Evolutionary conservation across 2,797 vertebrate genomes (phyloP).

Genomic region (Cygnus olor): DNA sequence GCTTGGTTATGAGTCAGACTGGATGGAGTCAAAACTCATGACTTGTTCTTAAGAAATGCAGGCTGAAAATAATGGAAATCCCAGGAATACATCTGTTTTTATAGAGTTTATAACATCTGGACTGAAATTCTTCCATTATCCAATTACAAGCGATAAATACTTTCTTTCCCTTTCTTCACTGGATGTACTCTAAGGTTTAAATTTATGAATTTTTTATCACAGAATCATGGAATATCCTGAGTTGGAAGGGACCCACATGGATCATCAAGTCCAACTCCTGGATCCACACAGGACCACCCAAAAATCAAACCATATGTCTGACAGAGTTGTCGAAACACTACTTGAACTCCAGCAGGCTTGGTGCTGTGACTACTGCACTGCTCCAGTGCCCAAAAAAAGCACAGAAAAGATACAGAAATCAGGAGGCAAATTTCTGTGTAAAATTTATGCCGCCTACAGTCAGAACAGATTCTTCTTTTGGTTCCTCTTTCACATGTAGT

Average conservation of each 20-base stretch:
- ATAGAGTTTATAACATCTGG: not conserved
- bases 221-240: not conserved
- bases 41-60: slow-evolving; percentile 1
- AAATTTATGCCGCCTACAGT: not conserved
- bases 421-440: not conserved
- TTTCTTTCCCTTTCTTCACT: not conserved
- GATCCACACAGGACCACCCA: not conserved
- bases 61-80: not conserved
- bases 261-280: not conserved
- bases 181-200: not conserved
- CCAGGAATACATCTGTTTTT: not conserved
- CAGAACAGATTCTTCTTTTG: not conserved
- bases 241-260: not conserved
- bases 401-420: not conserved
- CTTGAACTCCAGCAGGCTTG: not conserved
- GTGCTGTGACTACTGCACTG: not conserved
- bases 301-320: not conserved
- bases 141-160: not conserved
- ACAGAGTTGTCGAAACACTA: not conserved
- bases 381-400: not conserved
- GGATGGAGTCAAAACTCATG: slow-evolving; percentile 20
- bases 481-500: not conserved
- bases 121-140: not conserved
- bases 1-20: slow-evolving; percentile 9
- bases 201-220: not conserved